Evolutionary conservation across 2,113 vertebrate species (phyloP), one percentile per base, ranked within the genome.

Genomic region (Platycercus adscitus): DNA sequence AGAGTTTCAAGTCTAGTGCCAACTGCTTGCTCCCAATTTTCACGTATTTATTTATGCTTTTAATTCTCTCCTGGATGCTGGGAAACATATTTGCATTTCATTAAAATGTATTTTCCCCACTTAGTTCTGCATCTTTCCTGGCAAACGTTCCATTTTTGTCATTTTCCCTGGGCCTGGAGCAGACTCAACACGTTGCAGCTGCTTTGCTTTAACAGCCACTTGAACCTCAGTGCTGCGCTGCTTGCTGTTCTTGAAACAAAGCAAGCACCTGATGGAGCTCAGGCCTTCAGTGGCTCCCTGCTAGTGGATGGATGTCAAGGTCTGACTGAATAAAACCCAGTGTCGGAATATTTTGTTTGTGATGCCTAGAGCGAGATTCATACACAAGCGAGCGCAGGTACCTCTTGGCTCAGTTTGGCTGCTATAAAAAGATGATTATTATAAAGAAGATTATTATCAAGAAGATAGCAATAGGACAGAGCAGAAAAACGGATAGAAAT

Each of bases 21-120:
- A 47, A 89, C 68, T 50, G 3, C 61, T 78, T 55, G 28, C 25
- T 91, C 60, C 52, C 3, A 1, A 43, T 60, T 88, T 93, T 60
- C 87, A 60, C 77, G 95, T 91, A 93, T 83, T 95, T 96, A 94
- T 94, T 96, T 95, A 91, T 95, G 93, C 90, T 78, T 93, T 89
- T 95, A 95, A 88, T 95, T 95, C 82, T 50, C 88, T 96, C 55
- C 71, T 91, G 80, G 79, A 95, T 90, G 46, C 91, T n/a, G 44
- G 82, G 50, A 89, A 95, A 80, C 37, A 43, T 95, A 96, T 97
- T 94, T 93, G 93, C 93, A 93, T 95, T 96, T 94, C 95, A 93
- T 96, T 96, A 95, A 94, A 89, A 94, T 91, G 81, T 24, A 94
- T 96, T 94, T 95, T 86, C 58, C 75, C 75, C 79, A 86, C 79